Percentiles rank a stretch among this genome's conserved stretches.
phyloP scores from a whole-genome alignment of 1,140 invertebrate species.

The Doryteuthis pealeii region DNA sequence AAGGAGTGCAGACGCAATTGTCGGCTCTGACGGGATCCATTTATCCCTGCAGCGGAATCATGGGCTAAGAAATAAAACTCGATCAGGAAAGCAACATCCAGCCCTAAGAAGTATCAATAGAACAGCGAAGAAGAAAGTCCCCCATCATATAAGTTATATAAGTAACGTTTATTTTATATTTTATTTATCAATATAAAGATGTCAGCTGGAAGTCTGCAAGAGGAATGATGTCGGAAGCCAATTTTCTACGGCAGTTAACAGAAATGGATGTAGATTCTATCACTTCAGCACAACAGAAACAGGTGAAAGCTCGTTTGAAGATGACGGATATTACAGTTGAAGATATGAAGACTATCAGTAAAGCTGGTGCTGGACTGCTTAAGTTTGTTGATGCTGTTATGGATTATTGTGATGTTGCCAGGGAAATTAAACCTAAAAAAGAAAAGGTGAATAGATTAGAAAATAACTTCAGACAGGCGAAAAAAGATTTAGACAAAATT shows the following conservation, averaged over 20 bases:
- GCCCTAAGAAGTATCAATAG: no score
- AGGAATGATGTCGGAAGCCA: conserved; percentile 86
- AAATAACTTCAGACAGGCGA: conserved; percentile 62
- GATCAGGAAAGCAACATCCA: no score
- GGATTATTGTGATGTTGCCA: conserved; percentile 80
- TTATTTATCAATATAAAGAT: no score
- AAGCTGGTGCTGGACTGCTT: conserved; percentile 79
- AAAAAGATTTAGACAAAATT: conserved; percentile 73
- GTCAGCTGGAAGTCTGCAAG: conserved; percentile 87
- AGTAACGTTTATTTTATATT: no score
- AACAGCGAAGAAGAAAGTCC: no score
- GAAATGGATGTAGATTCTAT: conserved; percentile 84
- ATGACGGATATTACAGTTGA: conserved; percentile 56
- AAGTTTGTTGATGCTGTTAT: conserved; percentile 84
- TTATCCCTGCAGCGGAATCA: no score
- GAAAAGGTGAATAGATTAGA: conserved; percentile 78
- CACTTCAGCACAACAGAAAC: conserved; percentile 72
- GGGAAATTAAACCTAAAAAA: conserved; percentile 85
- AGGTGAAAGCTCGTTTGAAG: conserved; percentile 61
- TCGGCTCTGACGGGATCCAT: no score
- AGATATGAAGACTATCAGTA: conserved; percentile 61
- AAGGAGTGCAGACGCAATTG: no score
- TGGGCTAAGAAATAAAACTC: no score
- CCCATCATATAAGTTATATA: no score
- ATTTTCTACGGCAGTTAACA: conserved; percentile 76